Conservation (phyloP, 1,140 invertebrate species). For the Drusus annulatus region DNA sequence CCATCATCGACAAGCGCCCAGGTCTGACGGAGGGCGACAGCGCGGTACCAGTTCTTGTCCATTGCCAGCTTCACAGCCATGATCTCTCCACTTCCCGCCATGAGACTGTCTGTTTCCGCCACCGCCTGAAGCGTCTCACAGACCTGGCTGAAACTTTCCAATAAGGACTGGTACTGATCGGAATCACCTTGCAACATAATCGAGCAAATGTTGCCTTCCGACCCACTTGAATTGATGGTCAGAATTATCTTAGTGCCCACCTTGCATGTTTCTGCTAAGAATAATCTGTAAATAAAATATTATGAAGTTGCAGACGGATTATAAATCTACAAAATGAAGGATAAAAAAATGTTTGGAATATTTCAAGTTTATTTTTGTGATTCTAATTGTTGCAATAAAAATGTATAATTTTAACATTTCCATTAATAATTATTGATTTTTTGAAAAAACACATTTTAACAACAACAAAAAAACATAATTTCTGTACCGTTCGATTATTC, state of each 20-base stretch:
- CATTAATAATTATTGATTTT: too few species aligned
- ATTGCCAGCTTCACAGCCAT: background rate
- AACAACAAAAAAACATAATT: too few species aligned
- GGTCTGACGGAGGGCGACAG: background rate
- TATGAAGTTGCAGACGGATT: background rate
- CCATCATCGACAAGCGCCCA: conserved; percentile 17
- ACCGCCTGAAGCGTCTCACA: background rate
- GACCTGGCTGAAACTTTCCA: background rate
- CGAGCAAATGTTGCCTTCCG: background rate
- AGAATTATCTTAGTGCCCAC: background rate
- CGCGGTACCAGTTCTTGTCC: background rate
- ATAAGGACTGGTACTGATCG: background rate
- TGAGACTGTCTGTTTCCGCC: background rate
- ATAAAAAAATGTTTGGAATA: too few species aligned
- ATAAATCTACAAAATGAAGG: too few species aligned
- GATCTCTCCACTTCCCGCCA: background rate
- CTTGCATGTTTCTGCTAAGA: background rate
- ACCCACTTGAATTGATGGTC: background rate
- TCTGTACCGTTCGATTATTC: too few species aligned
- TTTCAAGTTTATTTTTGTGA: too few species aligned
- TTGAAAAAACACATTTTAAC: too few species aligned
- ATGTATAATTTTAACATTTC: too few species aligned
- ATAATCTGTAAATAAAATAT: background rate
- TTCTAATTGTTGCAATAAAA: too few species aligned
- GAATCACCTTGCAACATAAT: background rate